Evolutionary conservation across 2,113 vertebrate species (phyloP).

Genomic region (Apteryx mantelli): DNA sequence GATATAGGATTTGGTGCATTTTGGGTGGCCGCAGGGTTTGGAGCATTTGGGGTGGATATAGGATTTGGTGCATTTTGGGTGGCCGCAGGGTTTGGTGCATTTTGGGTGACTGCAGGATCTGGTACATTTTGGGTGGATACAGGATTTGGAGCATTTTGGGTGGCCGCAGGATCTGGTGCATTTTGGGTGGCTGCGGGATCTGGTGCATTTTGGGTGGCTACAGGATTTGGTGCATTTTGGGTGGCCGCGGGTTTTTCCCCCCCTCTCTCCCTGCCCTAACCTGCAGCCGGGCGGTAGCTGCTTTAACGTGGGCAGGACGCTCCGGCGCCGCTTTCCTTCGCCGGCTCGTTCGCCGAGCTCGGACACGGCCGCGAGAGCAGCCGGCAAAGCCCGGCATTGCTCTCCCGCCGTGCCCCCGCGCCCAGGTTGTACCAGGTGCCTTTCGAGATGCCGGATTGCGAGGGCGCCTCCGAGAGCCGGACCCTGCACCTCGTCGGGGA

Average conservation of each 20-base stretch:
- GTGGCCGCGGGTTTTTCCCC: too few relatives aligned
- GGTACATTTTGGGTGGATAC: not conserved
- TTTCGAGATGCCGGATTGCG: constrained; percentile 82
- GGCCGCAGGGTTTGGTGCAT: not conserved
- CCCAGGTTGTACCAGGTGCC: constrained; percentile 82
- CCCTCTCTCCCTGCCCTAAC: too few relatives aligned
- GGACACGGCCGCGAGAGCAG: too few relatives aligned
- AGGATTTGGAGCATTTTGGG: not conserved
- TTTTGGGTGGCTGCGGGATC: not conserved
- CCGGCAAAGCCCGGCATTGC: too few relatives aligned
- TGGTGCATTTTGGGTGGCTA: not conserved
- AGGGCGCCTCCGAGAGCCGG: not conserved
- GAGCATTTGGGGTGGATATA: not conserved
- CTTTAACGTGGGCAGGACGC: too few relatives aligned
- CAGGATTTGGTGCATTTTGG: not conserved
- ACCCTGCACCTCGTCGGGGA: constrained; percentile 83
- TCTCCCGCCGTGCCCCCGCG: too few relatives aligned
- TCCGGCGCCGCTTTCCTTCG: too few relatives aligned
- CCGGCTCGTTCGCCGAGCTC: too few relatives aligned
- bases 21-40: not conserved
- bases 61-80: not conserved
- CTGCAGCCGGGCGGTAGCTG: too few relatives aligned
- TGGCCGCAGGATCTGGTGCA: not conserved
- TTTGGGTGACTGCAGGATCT: not conserved
- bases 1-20: not conserved